Evolutionary conservation across 2,888 invertebrate genomes (phyloP), one percentile per base, ranked within the genome.

Genomic region (Gisinianus flammeolus): DNA sequence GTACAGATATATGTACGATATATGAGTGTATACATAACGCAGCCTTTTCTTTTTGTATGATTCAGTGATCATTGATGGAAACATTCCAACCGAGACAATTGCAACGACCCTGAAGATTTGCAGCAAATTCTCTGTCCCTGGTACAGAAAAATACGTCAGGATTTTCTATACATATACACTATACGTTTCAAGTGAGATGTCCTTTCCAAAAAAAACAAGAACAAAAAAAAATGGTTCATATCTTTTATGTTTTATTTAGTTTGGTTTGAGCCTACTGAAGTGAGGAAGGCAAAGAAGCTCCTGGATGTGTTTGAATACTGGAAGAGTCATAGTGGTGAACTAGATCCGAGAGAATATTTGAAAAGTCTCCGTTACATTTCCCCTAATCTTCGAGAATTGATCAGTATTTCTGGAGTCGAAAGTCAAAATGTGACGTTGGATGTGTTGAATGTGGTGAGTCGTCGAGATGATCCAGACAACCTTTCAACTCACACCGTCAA

Each of bases 241-340:
- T n/a, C n/a, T n/a, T n/a, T 35, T 64, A 10, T 72, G 22, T 24
- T n/a, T 44, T 70, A 92, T 91, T 82, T 90, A 92, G 95, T 95
- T 8, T 94, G 95, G 89, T 96, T 92, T 86, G 97, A 97, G 86
- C 95, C 96, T 0, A 96, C 96, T 0, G 96, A 96, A 85, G 88
- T 91, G 85, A 89, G 91, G 83, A 93, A 93, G 86, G 93, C 94
- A 0, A 87, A 74, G 88, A 0, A 94, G 93, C 87, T 91, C 93
- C 30, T 92, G 95, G 81, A 85, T 86, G 54, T 88, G 87, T 16
- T 85, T 87, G 67, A 89, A 88, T 87, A 86, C 56, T 80, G 80
- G 22, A 16, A 71, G 22, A 67, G 71, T 0, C 12, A 5, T 35
- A n/a, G n/a, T n/a, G n/a, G n/a, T n/a, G n/a, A n/a, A n/a, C n/a